Base-by-base conservation (phyloP, 2,113 vertebrate genomes). In the Circaetus cinerascens region DNA sequence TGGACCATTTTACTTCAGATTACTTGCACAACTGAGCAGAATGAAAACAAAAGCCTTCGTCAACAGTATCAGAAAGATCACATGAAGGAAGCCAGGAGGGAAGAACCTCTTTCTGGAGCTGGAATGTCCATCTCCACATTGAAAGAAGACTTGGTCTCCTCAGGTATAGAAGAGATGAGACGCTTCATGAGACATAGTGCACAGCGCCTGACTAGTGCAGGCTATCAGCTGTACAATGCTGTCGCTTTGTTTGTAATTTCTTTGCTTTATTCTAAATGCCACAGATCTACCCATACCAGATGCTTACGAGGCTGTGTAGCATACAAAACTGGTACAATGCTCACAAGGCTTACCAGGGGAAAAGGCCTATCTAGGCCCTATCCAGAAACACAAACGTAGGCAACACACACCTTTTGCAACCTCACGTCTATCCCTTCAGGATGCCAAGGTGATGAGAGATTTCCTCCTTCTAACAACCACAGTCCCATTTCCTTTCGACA, bases 401-500 rank as follows among this genome's bases (percentile, higher is more conserved):
- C 56, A 75, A 59, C 16, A 30, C 7, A 17, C 2, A 13, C 17
- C 12, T 76, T 78, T 16, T 46, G 12, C 26, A 56, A 46, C 9
- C 5, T 51, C n/a, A 45, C 0, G 0, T 55, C 36, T 78, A 34
- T 20, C 43, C 60, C 48, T 51, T 68, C 45, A 68, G 30, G 59
- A 22, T 38, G 25, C 14, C 10, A 48, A 20, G 34, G 30, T 14
- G 27, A 87, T 66, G 26, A 66, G 34, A 60, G 19, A 34, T 14
- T 56, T 71, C 41, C 20, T 43, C 32, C 46, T 76, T 19, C 30
- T 41, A 45, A 59, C 6, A 69, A 34, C 32, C 1, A 2, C 1
- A 1, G 15, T 18, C 26, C 0, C 0, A 0, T 29, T 38, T 82
- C 41, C 71, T 69, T 46, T 64, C 0, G 0, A 15, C 4, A 45